Percentiles rank a stretch among this genome's conserved stretches.
phyloP scores from a whole-genome alignment of 2,797 vertebrate genomes.

The Ispidina picta region DNA sequence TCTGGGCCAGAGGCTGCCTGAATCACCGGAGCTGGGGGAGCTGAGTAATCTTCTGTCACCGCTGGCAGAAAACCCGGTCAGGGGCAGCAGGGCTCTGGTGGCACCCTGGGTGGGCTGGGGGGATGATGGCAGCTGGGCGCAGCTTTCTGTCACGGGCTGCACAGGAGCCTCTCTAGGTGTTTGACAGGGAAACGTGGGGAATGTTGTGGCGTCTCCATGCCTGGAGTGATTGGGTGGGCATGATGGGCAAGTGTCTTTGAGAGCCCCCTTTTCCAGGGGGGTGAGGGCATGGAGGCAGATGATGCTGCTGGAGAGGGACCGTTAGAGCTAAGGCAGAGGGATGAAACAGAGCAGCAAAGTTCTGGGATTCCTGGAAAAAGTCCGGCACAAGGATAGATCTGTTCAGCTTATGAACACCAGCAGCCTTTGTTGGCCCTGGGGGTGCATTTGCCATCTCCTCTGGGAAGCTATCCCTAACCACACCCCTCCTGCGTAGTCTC shows the following conservation, averaged over 20 bases:
- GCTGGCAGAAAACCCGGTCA: not conserved
- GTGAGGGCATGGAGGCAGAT: accelerated
- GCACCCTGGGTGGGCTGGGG: not conserved
- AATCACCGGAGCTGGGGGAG: conserved; percentile 16
- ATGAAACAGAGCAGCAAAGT: not conserved
- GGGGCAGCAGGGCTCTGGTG: accelerated
- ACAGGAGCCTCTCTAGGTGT: accelerated
- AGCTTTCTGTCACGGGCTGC: accelerated
- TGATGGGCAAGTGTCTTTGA: not conserved
- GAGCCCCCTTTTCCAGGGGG: not conserved
- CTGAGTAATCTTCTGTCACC: not conserved
- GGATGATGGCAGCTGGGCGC: not conserved
- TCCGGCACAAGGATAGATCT: conserved; percentile 15
- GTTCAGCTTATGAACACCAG: not conserved
- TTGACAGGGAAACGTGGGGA: not conserved
- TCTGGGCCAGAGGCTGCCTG: not conserved
- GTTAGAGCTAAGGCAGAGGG: not conserved
- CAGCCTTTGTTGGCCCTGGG: accelerated
- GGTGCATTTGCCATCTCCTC: not conserved
- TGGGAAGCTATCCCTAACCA: not conserved
- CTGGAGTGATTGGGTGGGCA: accelerated
- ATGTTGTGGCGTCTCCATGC: accelerated
- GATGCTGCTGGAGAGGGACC: accelerated
- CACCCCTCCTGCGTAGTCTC: not conserved
- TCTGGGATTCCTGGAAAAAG: conserved; percentile 31